Evolutionary conservation across 1,140 invertebrate genomes (phyloP).

Genomic region (Lutraria rhynchaena): DNA sequence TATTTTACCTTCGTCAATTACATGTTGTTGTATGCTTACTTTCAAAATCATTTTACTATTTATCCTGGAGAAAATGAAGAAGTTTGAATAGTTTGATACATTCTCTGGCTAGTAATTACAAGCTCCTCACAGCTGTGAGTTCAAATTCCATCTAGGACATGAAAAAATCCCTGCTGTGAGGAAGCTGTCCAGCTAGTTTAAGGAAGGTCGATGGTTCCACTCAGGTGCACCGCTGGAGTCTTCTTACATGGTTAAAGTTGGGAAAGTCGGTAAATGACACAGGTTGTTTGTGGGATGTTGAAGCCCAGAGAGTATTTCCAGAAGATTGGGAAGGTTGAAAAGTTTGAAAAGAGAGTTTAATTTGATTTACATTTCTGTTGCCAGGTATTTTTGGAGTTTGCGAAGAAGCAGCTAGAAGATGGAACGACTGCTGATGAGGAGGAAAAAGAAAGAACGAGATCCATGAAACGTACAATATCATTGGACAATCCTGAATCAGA

Average conservation of each 20-base stretch:
- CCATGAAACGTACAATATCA: constrained; percentile 18
- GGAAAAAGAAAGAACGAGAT: constrained; percentile 10
- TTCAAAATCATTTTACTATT: too few species aligned
- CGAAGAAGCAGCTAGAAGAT: constrained; percentile 87
- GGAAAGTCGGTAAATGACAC: constrained; percentile 89
- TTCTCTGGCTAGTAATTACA: too few species aligned
- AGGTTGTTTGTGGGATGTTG: constrained; percentile 82
- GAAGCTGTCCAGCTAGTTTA: too few species aligned
- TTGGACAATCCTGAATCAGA: background rate
- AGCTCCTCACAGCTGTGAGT: too few species aligned
- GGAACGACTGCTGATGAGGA: constrained; percentile 43
- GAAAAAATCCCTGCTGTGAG: constrained; percentile 48
- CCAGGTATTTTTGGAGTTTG: constrained; percentile 90
- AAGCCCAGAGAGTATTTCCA: background rate
- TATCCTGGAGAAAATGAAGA: too few species aligned
- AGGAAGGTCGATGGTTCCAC: too few species aligned
- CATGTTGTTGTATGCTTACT: too few species aligned
- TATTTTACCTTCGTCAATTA: too few species aligned
- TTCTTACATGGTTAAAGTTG: constrained; percentile 86
- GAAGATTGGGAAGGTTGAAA: background rate
- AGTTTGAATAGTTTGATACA: too few species aligned
- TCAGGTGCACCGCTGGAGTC: constrained; percentile 76
- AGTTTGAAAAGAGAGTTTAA: too few species aligned
- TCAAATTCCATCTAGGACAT: too few species aligned
- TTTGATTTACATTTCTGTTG: too few species aligned